Percentiles rank a stretch among this genome's conserved stretches.
These are phyloP conservation scores for Ailuropoda melanoleuca DNA, from an alignment of 2,113 vertebrate species.

Conservation along the genomic window DNA sequence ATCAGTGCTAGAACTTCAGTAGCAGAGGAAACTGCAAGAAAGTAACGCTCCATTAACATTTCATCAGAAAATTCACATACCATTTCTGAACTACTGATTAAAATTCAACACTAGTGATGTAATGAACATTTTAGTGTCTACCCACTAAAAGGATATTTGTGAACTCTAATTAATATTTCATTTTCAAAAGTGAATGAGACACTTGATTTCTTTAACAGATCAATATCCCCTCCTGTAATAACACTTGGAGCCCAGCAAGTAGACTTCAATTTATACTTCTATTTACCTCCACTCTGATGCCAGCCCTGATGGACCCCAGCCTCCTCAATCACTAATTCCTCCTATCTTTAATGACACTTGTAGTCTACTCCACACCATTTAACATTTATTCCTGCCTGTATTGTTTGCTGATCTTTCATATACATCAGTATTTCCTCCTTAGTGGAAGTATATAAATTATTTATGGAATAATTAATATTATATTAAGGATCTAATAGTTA, in stretches of 20 bases:
- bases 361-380: background rate
- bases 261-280: background rate
- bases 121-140: constrained; percentile 62
- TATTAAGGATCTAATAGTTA: background rate
- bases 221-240: constrained; percentile 22
- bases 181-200: constrained; percentile 60
- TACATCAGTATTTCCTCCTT: background rate
- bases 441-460: background rate
- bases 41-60: constrained; percentile 44
- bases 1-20: background rate
- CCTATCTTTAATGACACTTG: background rate
- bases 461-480: constrained; percentile 4
- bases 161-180: constrained; percentile 68
- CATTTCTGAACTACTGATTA: constrained; percentile 68
- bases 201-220: constrained; percentile 36
- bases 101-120: constrained; percentile 47
- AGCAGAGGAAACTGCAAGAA: background rate
- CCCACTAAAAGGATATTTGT: constrained; percentile 50
- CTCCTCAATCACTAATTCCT: background rate
- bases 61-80: constrained; percentile 35
- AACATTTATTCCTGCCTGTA: background rate
- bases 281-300: background rate
- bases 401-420: background rate
- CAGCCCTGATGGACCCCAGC: background rate
- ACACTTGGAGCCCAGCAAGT: background rate